phyloP scores from a whole-genome alignment of 1,140 invertebrate species.

The Babylonia areolata region DNA sequence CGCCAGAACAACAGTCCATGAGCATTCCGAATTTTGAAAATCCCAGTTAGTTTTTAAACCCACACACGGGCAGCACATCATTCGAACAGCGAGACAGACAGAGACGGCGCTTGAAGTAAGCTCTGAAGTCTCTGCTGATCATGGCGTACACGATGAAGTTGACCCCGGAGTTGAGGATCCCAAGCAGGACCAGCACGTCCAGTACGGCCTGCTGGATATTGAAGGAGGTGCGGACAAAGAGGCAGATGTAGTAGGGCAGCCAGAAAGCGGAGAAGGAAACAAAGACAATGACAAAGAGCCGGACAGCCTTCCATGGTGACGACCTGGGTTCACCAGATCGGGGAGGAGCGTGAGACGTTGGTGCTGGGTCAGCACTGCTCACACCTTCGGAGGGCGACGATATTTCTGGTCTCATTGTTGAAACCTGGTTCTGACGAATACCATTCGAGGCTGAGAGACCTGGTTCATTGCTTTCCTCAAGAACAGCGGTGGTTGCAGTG shows the following conservation, averaged over 20 bases:
- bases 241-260: background rate
- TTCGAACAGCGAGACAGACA: background rate
- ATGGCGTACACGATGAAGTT: constrained; percentile 20
- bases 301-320: background rate
- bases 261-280: background rate
- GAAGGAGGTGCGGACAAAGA: background rate
- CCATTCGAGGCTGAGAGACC: no score
- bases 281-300: background rate
- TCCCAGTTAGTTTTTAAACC: background rate
- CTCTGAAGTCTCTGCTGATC: constrained; percentile 2
- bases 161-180: background rate
- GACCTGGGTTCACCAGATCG: background rate
- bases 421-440: no score
- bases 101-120: background rate
- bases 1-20: no score
- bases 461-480: no score
- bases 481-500: no score
- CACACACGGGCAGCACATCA: background rate
- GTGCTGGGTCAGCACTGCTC: no score
- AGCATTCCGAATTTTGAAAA: no score
- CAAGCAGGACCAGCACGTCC: background rate
- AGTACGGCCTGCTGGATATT: background rate
- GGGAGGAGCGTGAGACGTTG: background rate
- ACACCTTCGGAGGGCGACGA: no score
- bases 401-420: no score